A percentile compares a stretch with the other conserved stretches of the same genome.
These are phyloP conservation scores for Actinostola sp. DNA, from an alignment of 92 coral and sea anemone genomes.

Conservation along the genomic window DNA sequence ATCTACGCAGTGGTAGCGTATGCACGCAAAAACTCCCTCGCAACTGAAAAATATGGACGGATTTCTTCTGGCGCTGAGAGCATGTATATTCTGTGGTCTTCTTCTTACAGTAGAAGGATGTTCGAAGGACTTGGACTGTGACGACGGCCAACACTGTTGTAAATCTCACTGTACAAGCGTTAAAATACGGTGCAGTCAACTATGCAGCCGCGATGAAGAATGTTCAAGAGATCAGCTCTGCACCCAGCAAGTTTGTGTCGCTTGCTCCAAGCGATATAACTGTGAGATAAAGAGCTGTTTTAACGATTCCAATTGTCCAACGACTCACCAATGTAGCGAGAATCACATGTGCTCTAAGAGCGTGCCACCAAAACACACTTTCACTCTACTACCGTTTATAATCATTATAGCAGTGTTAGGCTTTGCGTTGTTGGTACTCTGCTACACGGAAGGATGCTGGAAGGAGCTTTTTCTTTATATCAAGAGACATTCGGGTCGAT, in stretches of 20 bases:
- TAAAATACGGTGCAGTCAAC: conserved; percentile 23
- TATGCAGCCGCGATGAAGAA: conserved; percentile 28
- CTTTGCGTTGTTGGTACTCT: conserved; percentile 35
- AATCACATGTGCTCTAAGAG: conserved; percentile 17
- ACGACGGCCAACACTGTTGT: conserved; percentile 25
- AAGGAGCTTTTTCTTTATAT: conserved; percentile 24
- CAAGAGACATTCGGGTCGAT: conserved; percentile 21
- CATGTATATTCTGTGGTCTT: not conserved
- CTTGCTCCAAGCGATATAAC: conserved; percentile 27
- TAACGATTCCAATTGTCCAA: conserved; percentile 35
- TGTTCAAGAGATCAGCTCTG: conserved; percentile 36
- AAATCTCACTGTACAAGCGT: conserved; percentile 26
- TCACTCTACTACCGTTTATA: conserved; percentile 33
- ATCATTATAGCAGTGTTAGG: conserved; percentile 37
- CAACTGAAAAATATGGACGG: not conserved
- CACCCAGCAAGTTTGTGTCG: conserved; percentile 19
- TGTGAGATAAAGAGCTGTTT: conserved; percentile 36
- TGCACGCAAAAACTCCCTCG: not conserved
- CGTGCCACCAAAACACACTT: not conserved
- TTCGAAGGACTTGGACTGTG: conserved; percentile 21
- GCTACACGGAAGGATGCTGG: conserved; percentile 57
- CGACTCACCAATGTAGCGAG: conserved; percentile 1
- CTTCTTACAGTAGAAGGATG: conserved; percentile 5
- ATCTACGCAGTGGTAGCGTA: no score
- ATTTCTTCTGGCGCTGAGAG: not conserved